A percentile compares a stretch with the other conserved stretches of the same genome.
Evolutionary conservation across 1,140 invertebrate species (phyloP).

Genomic region (Philopotamus ludificatus): DNA sequence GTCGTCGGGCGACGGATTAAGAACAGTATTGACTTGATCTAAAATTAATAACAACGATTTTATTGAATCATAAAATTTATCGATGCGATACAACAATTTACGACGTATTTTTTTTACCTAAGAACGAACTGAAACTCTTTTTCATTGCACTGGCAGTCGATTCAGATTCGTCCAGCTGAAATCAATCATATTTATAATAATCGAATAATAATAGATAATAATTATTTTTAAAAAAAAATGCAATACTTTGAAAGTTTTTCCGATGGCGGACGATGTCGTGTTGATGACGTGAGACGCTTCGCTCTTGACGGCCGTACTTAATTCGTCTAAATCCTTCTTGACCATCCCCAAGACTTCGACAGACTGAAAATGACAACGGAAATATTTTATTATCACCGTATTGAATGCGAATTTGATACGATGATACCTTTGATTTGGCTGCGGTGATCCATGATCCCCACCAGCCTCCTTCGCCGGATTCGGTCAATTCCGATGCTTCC

Average conservation of each 20-base stretch:
- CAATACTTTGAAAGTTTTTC: constrained; percentile 66
- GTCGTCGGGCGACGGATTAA: constrained; percentile 69
- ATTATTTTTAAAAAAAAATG: not conserved
- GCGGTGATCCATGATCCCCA: constrained; percentile 56
- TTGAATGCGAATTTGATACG: not conserved
- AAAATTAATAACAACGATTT: no score
- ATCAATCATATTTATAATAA: no score
- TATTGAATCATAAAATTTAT: not conserved
- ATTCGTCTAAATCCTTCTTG: constrained; percentile 73
- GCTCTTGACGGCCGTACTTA: constrained; percentile 66
- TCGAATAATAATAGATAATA: constrained; percentile 19
- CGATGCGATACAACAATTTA: not conserved
- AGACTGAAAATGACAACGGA: constrained; percentile 56
- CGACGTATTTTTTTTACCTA: constrained; percentile 45
- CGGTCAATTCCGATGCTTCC: constrained; percentile 42
- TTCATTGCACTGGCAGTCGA: constrained; percentile 69
- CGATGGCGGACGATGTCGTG: constrained; percentile 62
- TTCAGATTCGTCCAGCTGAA: constrained; percentile 66
- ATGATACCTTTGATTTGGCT: constrained; percentile 52
- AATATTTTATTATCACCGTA: constrained; percentile 11
- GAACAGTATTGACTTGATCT: constrained; percentile 65
- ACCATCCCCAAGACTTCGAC: constrained; percentile 72
- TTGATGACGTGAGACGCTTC: constrained; percentile 66
- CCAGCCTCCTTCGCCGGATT: constrained; percentile 49
- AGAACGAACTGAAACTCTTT: constrained; percentile 66